Evolutionary conservation across 2,797 vertebrate species (phyloP), one percentile per base, ranked within the genome.

Genomic region (Mormyrus hasselquistii): DNA sequence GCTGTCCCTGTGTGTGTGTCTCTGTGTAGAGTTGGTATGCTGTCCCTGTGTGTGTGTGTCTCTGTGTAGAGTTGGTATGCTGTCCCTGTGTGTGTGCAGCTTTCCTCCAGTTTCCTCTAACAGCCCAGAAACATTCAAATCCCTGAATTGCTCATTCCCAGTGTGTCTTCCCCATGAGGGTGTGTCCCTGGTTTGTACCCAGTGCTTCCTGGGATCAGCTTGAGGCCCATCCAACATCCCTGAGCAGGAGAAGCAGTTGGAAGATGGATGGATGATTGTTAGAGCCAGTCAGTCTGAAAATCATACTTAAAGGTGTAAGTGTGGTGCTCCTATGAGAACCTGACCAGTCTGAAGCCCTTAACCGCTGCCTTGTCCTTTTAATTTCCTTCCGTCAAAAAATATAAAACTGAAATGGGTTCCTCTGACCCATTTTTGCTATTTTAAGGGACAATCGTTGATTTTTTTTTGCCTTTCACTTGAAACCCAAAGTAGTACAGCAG

Each of bases 381-480:
- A 82, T 82, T 82, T 82, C 38, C 38, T 19, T n/a, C 16, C 38
- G 41, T 79, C 38, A 47, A 44, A 82, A 47, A 82, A 47, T 22
- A 1, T 82, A n/a, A 82, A 82, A 9, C 38, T 44, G 76, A 82
- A 82, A 47, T 82, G 41, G 41, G 41, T 82, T 47, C 76, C 76
- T 82, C 76, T 82, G 76, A 82, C 41, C 76, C 41, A 44, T 82
- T 82, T 82, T 82, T 44, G 16, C 76, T 82, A 82, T 82, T 82
- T 79, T 82, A 82, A 19, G 76, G 41, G 19, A 82, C 38, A 47
- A n/a, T 82, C 3, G 2, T 82, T 8, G 38, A 47, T 47, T n/a
- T 82, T n/a, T 49, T 82, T 82, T 82, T 47, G 41, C 41, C 41
- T 82, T 47, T 19, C 76, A 47, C 76, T 47, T 82, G 76, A 44